Conservation (phyloP, 2,888 invertebrate genomes). For the Drosophila anceps region DNA sequence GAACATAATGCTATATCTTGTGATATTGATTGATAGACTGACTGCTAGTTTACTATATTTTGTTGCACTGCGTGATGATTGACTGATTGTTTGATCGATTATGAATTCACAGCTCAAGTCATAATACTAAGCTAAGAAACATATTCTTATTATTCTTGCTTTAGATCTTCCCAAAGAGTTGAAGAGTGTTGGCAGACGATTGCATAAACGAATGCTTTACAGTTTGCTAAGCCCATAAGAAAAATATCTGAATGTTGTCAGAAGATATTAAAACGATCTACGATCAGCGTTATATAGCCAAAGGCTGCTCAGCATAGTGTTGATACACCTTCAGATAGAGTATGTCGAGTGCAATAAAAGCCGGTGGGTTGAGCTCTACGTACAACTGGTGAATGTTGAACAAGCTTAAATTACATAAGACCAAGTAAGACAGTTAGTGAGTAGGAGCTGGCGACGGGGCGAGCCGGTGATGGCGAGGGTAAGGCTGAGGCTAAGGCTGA, state of each 20-base stretch:
- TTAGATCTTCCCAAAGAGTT: background rate
- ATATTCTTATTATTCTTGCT: too few relatives aligned
- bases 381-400: constrained; percentile 58
- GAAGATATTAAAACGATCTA: background rate
- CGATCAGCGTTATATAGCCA: background rate
- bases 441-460: constrained; percentile 2
- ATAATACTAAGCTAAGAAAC: too few relatives aligned
- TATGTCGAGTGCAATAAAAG: constrained; percentile 46
- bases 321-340: constrained; percentile 8
- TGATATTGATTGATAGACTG: too few relatives aligned
- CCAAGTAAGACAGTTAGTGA: constrained; percentile 7
- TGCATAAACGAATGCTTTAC: background rate
- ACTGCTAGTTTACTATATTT: too few relatives aligned
- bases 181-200: background rate
- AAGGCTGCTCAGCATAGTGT: background rate
- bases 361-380: constrained; percentile 49
- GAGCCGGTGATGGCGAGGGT: constrained; percentile 10
- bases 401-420: constrained; percentile 69
- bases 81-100: too few relatives aligned
- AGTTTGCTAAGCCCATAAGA: background rate
- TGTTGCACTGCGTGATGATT: too few relatives aligned
- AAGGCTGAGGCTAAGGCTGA: too few relatives aligned
- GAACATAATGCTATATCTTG: too few relatives aligned
- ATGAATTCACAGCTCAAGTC: too few relatives aligned
- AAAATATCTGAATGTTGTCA: background rate